These are phyloP conservation scores for Noturus placidus DNA, from an alignment of 2,113 vertebrate genomes.

Conservation along the genomic window DNA sequence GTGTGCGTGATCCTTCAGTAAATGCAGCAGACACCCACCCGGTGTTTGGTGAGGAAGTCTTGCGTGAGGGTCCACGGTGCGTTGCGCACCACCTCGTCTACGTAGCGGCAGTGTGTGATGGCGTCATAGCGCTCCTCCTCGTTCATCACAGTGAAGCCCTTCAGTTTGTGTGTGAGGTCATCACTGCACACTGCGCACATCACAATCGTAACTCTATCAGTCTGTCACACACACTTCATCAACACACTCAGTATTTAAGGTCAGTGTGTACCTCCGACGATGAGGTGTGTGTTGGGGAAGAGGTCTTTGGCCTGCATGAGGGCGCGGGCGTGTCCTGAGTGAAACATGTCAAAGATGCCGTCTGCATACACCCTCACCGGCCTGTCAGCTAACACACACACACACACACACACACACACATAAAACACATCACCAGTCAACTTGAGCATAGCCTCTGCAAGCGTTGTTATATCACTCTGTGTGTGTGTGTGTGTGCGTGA, in stretches of 20 bases:
- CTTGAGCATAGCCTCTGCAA: background rate
- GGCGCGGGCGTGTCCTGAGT: slow-evolving; percentile 86
- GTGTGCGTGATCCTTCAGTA: background rate
- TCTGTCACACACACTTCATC: too few relatives aligned
- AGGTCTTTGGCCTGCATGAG: slow-evolving; percentile 90
- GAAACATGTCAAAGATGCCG: slow-evolving; percentile 89
- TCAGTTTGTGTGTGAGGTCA: slow-evolving; percentile 93
- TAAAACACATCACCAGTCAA: background rate
- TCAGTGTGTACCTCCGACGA: slow-evolving; percentile 81
- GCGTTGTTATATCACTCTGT: background rate
- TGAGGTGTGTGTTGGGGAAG: slow-evolving; percentile 89
- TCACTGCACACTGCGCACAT: slow-evolving; percentile 88
- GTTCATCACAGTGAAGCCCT: slow-evolving; percentile 98
- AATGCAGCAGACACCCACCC: slow-evolving; percentile 70
- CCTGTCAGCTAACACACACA: slow-evolving; percentile 72
- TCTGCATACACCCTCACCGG: slow-evolving; percentile 87
- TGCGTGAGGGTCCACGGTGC: slow-evolving; percentile 93
- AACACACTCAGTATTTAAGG: background rate
- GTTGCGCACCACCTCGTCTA: slow-evolving; percentile 94
- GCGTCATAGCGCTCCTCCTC: slow-evolving; percentile 95
- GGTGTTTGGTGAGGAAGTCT: slow-evolving; percentile 87
- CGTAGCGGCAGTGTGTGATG: slow-evolving; percentile 93
- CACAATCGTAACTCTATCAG: too few relatives aligned
- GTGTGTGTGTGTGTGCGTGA: background rate
- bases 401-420: slow-evolving; percentile 15